Evolutionary conservation across 1,140 invertebrate genomes (phyloP).

Genomic region (Drosophila prosaltans): DNA sequence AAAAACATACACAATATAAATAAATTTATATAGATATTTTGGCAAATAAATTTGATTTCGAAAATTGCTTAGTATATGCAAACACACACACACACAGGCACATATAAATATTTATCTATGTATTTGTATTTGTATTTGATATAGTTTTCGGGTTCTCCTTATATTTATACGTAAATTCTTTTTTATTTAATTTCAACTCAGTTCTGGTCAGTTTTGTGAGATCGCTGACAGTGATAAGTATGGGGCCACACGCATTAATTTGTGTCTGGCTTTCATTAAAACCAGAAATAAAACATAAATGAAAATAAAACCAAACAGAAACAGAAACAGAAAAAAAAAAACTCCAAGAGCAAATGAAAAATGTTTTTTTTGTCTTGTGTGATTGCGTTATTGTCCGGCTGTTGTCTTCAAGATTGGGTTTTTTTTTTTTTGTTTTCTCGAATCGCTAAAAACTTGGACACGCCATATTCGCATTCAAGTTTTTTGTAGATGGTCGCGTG

Average conservation of each 20-base stretch:
- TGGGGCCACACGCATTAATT: conserved; percentile 79
- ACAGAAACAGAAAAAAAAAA: conserved; percentile 36
- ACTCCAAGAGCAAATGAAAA: conserved; percentile 53
- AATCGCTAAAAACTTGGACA: conserved; percentile 74
- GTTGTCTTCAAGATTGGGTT: conserved; percentile 49
- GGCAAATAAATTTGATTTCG: conserved; percentile 67
- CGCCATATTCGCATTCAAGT: conserved; percentile 71
- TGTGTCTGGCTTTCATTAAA: conserved; percentile 73
- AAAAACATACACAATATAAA: conserved; percentile 31
- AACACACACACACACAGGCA: not conserved
- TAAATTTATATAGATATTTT: conserved; percentile 74
- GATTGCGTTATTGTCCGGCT: conserved; percentile 48
- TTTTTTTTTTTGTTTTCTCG: not conserved
- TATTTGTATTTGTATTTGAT: not conserved
- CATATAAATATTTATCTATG: not conserved
- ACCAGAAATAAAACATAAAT: conserved; percentile 30
- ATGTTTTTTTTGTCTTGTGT: conserved; percentile 49
- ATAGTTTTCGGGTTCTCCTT: no score
- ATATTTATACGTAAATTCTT: not conserved
- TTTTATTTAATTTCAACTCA: not conserved
- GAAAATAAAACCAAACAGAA: conserved; percentile 21
- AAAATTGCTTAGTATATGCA: conserved; percentile 36
- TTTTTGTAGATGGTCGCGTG: conserved; percentile 36
- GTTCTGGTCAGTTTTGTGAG: conserved; percentile 57
- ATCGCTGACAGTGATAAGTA: conserved; percentile 74